phyloP scores from a whole-genome alignment of 2,888 invertebrate species.

The Rutpela maculata region DNA sequence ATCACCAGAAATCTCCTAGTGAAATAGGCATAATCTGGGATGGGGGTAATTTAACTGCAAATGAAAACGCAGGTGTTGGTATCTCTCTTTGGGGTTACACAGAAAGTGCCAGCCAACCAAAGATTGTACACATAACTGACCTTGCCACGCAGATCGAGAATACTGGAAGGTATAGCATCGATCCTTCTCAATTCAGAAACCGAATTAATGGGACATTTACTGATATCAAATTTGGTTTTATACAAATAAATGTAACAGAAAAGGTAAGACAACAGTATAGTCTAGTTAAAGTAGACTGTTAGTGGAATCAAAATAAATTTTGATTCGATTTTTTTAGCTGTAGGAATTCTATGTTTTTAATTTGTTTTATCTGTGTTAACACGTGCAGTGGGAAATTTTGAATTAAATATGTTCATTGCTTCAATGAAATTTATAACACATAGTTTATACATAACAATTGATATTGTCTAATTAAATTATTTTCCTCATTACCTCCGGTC shows the following conservation, averaged over 20 bases:
- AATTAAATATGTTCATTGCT: too few relatives aligned
- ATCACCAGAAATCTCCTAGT: constrained; percentile 84
- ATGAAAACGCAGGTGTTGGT: constrained; percentile 84
- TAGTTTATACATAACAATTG: too few relatives aligned
- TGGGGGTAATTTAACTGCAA: constrained; percentile 88
- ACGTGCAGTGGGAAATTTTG: too few relatives aligned
- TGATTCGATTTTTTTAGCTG: too few relatives aligned
- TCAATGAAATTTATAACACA: too few relatives aligned
- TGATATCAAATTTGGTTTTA: constrained; percentile 90
- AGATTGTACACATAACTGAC: constrained; percentile 87
- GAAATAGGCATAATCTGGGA: constrained; percentile 90
- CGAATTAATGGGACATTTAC: constrained; percentile 82
- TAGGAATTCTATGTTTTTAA: too few relatives aligned
- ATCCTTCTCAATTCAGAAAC: constrained; percentile 83
- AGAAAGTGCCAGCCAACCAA: constrained; percentile 87
- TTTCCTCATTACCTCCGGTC: too few relatives aligned
- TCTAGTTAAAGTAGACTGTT: too few relatives aligned
- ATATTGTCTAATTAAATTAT: too few relatives aligned
- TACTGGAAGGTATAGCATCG: constrained; percentile 82
- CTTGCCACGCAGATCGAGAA: constrained; percentile 77
- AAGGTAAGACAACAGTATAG: constrained; percentile 43
- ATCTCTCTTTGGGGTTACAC: constrained; percentile 94
- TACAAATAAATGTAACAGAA: constrained; percentile 90
- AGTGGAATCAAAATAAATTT: too few relatives aligned
- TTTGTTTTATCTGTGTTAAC: too few relatives aligned